Evolutionary conservation across 2,888 invertebrate genomes (phyloP), one percentile per base, ranked within the genome.

Genomic region (Adela reaumurella): DNA sequence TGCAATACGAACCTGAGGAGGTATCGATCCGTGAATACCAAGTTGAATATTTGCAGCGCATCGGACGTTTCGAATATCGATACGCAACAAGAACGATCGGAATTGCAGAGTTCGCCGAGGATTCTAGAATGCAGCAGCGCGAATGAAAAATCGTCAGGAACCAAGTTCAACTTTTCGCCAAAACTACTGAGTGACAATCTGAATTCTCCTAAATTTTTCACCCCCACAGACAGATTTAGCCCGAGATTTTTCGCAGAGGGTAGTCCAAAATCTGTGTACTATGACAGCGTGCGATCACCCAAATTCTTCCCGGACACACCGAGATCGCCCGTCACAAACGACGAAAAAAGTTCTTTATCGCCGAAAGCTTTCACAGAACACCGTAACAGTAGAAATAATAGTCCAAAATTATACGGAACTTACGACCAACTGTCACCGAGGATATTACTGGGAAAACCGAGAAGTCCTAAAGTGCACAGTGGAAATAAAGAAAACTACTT

Each of bases 401-500:
- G 73, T 19, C 43, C 17, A 10, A 43, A 43, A 5, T 4, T 47
- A 2, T 18, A 43, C 17, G 8, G 10, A 4, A 51, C 68, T 17
- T 47, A 58, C 3, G 77, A 76, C 29, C 76, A 74, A 53, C 74
- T 74, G 0, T 67, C 63, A 48, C 74, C 76, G 0, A 74, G 74
- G 0, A 60, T 67, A 57, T 56, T 71, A 2, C 49, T 72, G 17
- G 68, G 64, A 11, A 63, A 64, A 56, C 69, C 73, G 6, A 19
- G 20, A 41, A 78, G 78, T 53, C 78, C 78, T 3, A 77, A 76
- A 64, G 61, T 77, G 4, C 64, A 68, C 51, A 74, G 67, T 56
- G 66, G 62, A 48, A 77, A 78, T 53, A 78, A 78, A 54, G 78
- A 78, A 50, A 78, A 78, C 53, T 78, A 73, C 52, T 78, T 78